Percentiles rank a stretch among this genome's conserved stretches.
Conservation (phyloP, 2,888 invertebrate genomes). For the Drosophila neutralis region DNA sequence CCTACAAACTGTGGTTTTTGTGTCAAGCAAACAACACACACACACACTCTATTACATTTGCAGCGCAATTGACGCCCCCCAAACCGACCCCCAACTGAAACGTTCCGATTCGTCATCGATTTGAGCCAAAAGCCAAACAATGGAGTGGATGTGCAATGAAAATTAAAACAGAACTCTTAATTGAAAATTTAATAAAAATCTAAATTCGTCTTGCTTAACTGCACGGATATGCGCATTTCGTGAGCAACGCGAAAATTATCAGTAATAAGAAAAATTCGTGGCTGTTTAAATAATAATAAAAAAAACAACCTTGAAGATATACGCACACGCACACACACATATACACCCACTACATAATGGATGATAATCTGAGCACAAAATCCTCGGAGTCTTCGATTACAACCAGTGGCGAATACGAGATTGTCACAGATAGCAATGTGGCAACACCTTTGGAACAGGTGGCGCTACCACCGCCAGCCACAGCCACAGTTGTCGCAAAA, state of each 20-base stretch:
- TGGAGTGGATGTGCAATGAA: constrained; percentile 65
- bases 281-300: constrained; percentile 7
- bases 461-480: constrained; percentile 21
- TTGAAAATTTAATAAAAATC: constrained; percentile 47
- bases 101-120: constrained; percentile 82
- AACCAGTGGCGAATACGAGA: constrained; percentile 89
- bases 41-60: constrained; percentile 33
- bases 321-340: constrained; percentile 17
- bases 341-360: constrained; percentile 84
- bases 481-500: constrained; percentile 31
- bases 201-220: constrained; percentile 31
- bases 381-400: constrained; percentile 89
- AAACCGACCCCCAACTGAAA: constrained; percentile 43
- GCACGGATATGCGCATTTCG: constrained; percentile 64
- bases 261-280: constrained; percentile 22
- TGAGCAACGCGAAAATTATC: constrained; percentile 33
- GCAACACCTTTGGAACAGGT: constrained; percentile 81
- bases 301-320: constrained; percentile 60
- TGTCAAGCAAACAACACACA: constrained; percentile 57
- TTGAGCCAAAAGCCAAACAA: constrained; percentile 71
- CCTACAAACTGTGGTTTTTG: constrained; percentile 56
- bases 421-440: constrained; percentile 86
- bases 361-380: constrained; percentile 88
- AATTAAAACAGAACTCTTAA: constrained; percentile 59
- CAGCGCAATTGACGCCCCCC: constrained; percentile 71